A percentile compares a stretch with the other conserved stretches of the same genome.
Evolutionary conservation across 2,888 invertebrate species (phyloP).

Genomic region (Acleris laterana): DNA sequence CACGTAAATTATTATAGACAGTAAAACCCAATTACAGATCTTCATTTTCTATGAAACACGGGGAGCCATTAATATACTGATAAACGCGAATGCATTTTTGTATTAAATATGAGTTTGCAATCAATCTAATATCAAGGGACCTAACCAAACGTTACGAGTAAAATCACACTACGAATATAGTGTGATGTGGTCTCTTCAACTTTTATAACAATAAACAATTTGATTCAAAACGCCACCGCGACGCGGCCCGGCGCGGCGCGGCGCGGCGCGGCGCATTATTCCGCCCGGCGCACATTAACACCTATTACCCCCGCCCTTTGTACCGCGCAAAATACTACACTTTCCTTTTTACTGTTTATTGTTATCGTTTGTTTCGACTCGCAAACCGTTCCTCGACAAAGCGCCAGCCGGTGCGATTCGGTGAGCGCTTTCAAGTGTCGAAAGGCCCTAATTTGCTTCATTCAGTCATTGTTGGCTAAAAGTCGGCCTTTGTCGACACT

Average conservation of each 20-base stretch:
- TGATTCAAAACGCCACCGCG: constrained; percentile 22
- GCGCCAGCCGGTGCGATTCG: constrained; percentile 71
- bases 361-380: constrained; percentile 81
- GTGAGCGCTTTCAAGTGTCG: constrained; percentile 78
- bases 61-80: too few species aligned
- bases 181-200: background rate
- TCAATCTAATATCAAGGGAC: too few species aligned
- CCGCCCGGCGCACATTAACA: constrained; percentile 78
- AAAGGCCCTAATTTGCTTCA: constrained; percentile 82
- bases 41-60: too few species aligned
- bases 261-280: constrained; percentile 53
- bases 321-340: constrained; percentile 78
- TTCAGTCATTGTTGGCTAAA: constrained; percentile 81
- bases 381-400: constrained; percentile 79
- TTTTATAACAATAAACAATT: constrained; percentile 18
- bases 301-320: constrained; percentile 74
- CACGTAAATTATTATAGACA: too few species aligned
- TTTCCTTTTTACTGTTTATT: constrained; percentile 83
- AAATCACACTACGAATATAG: background rate
- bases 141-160: too few species aligned
- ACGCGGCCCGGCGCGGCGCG: constrained; percentile 45
- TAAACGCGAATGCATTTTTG: too few species aligned
- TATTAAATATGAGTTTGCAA: too few species aligned
- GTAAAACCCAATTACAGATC: too few species aligned
- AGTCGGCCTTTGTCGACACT: constrained; percentile 81